phyloP scores from a whole-genome alignment of 2,113 vertebrate genomes.

The Dunckerocampus dactyliophorus region DNA sequence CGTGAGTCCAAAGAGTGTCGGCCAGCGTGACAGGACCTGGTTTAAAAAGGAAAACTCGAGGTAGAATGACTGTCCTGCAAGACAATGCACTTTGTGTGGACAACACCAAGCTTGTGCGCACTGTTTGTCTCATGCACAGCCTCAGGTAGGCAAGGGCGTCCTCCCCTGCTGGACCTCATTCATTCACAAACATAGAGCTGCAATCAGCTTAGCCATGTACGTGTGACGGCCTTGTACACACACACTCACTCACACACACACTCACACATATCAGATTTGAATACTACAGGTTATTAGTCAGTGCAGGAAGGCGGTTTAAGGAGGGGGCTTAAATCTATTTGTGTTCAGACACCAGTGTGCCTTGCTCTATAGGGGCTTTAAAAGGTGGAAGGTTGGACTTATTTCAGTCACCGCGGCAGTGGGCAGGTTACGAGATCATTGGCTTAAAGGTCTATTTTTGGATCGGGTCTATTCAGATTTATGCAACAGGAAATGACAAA shows the following conservation, averaged over 20 bases:
- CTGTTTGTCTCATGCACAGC: background rate
- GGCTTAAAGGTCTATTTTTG: conserved; percentile 14
- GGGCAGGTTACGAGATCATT: conserved; percentile 20
- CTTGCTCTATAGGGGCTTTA: background rate
- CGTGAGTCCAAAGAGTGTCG: background rate
- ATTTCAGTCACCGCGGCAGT: conserved; percentile 7
- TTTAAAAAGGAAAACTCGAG: background rate
- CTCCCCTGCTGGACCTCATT: conserved; percentile 1
- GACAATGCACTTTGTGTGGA: background rate
- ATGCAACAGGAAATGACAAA: background rate
- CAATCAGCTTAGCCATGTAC: conserved; percentile 39
- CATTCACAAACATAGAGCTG: conserved; percentile 26
- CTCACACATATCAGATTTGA: background rate
- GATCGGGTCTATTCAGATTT: background rate
- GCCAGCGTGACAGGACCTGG: background rate
- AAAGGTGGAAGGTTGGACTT: conserved; percentile 4
- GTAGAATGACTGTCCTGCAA: background rate
- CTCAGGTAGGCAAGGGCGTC: background rate
- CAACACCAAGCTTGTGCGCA: background rate
- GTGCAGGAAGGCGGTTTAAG: conserved; percentile 21
- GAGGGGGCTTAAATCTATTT: conserved; percentile 57
- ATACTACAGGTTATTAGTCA: conserved; percentile 12
- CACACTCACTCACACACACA: background rate
- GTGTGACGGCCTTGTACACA: conserved; percentile 10
- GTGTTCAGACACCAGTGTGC: conserved; percentile 10